These are phyloP conservation scores for Lepilemur septentrionalis DNA, from an alignment of 2,797 vertebrate genomes.

Conservation along the genomic window DNA sequence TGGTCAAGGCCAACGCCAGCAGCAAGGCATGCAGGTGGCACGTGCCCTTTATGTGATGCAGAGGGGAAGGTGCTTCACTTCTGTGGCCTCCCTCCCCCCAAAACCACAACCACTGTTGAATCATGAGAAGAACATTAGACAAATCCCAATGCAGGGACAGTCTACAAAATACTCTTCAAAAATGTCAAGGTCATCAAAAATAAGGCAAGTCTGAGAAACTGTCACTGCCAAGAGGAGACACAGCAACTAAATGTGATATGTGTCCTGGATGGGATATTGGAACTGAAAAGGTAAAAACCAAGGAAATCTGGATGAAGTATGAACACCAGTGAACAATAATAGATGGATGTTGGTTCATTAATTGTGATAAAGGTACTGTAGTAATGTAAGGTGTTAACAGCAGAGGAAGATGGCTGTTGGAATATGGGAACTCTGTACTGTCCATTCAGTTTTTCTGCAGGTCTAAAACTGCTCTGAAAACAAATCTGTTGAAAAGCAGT, in stretches of 20 bases:
- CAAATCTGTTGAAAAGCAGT: not conserved
- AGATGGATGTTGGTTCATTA: not conserved
- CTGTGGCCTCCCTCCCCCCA: not conserved
- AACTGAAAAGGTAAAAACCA: not conserved
- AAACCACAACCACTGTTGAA: not conserved
- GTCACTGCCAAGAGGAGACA: not conserved
- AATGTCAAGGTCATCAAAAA: not conserved
- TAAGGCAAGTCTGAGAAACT: not conserved
- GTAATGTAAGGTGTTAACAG: accelerated
- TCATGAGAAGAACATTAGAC: not conserved
- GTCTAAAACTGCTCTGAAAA: not conserved
- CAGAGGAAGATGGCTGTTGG: accelerated
- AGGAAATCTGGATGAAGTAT: not conserved
- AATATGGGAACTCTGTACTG: not conserved
- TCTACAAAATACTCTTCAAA: not conserved
- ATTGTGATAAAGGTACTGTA: not conserved
- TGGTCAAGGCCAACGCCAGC: not conserved
- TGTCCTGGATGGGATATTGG: not conserved
- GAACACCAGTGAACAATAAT: not conserved
- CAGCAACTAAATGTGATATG: accelerated
- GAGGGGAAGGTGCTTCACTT: not conserved
- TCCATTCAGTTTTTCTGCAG: not conserved
- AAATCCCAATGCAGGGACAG: not conserved
- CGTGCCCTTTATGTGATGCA: accelerated
- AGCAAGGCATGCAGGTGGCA: not conserved